phyloP scores from a whole-genome alignment of 2,888 invertebrate species.

The Cylindroiulus punctatus region DNA sequence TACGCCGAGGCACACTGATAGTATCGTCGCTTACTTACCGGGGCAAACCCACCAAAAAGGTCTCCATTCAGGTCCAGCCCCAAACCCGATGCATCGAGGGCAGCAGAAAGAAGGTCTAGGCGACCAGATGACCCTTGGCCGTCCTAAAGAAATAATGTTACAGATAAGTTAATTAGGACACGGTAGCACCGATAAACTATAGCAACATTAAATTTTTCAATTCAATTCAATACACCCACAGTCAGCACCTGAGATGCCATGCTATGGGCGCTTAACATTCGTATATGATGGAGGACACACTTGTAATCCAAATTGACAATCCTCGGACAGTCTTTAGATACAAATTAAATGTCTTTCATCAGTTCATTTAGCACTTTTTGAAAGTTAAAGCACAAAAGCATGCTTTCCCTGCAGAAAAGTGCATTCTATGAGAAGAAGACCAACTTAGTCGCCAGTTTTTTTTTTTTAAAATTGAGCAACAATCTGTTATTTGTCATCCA shows the following conservation, averaged over 20 bases:
- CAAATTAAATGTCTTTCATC: not conserved
- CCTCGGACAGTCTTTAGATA: not conserved
- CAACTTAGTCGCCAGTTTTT: too few relatives aligned
- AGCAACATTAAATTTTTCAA: too few relatives aligned
- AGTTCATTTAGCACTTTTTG: not conserved
- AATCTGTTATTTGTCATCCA: too few relatives aligned
- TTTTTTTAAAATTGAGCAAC: too few relatives aligned
- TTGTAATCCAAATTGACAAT: too few relatives aligned
- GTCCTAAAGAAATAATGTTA: slow-evolving; percentile 7
- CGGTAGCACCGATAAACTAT: too few relatives aligned
- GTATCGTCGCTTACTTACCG: not conserved
- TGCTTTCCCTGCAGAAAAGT: not conserved
- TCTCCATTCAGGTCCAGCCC: slow-evolving; percentile 59
- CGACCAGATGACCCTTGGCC: slow-evolving; percentile 30
- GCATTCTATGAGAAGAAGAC: too few relatives aligned
- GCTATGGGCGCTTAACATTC: too few relatives aligned
- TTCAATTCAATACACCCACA: too few relatives aligned
- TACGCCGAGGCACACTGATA: not conserved
- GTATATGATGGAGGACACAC: not conserved
- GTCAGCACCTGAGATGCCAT: too few relatives aligned
- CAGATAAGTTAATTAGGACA: not conserved
- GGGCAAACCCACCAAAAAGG: not conserved
- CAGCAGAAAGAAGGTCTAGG: slow-evolving; percentile 62
- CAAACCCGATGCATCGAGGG: slow-evolving; percentile 62
- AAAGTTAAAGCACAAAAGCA: not conserved